Base-by-base conservation (phyloP, 2,113 vertebrate species). In the Pachyramphus minor region DNA sequence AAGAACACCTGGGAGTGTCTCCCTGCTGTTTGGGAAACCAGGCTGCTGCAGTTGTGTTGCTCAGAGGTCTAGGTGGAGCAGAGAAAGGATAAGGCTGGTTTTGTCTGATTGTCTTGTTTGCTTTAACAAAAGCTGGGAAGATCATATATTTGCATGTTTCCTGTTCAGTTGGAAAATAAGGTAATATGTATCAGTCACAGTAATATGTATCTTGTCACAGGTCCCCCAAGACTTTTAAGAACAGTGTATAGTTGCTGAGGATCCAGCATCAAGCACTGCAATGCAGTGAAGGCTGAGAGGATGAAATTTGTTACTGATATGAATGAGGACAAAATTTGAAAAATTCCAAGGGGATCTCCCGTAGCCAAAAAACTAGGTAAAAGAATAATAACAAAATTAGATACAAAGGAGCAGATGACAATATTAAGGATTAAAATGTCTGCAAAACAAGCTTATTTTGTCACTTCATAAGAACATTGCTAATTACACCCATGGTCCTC, bases 371-470 rank as follows among this genome's bases (percentile, higher is more conserved):
- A 86, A 49, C 22, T 25, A 17, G 4, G 22, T 31, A 60, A n/a
- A 89, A 72, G 17, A 83, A 30, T 18, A 47, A 27, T 8, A 71
- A 60, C 18, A 30, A 79, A 56, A n/a, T 31, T 47, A 2, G 2
- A 4, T 33, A 50, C n/a, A 69, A 52, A 83, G 22, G 56, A 72
- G 10, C 13, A 60, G 37, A 79, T 5, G 9, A 19, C 8, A 77
- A 21, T 45, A 79, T 6, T 23, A 80, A 64, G 11, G 5, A 3
- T 86, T 94, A 87, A 74, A 66, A 83, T 75, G 16, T 62, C 58
- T 50, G 42, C 27, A 91, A 93, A 87, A 74, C 25, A 80, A 91
- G 35, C 33, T 89, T 90, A 41, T 59, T 95, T 77, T 93, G 78
- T 30, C 6, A 41, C 56, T 83, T 87, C 52, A 39, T 72, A 82